Evolutionary conservation across 2,113 vertebrate species (phyloP).

Genomic region (Athene noctua): DNA sequence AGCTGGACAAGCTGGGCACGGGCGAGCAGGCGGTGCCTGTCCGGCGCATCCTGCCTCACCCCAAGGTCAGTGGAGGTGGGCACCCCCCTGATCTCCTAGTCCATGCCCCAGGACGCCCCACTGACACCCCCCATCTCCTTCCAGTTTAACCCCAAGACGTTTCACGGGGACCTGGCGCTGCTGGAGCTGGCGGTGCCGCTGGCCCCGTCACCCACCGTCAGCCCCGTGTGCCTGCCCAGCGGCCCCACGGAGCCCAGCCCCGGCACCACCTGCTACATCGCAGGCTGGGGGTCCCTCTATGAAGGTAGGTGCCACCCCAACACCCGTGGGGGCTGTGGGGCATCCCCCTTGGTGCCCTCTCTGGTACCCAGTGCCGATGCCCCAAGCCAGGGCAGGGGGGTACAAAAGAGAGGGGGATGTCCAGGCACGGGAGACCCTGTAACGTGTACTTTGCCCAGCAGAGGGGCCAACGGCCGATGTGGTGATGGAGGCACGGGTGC

Average conservation of each 20-base stretch:
- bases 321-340: fast-evolving
- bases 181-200: conserved; percentile 85
- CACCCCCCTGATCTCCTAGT: not conserved
- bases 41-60: conserved; percentile 89
- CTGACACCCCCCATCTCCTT: not conserved
- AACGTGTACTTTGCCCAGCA: conserved; percentile 12
- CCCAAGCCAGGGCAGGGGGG: not conserved
- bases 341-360: not conserved
- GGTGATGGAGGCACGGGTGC: conserved; percentile 90
- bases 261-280: conserved; percentile 85
- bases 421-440: fast-evolving
- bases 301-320: conserved; percentile 76
- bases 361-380: not conserved
- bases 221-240: conserved; percentile 87
- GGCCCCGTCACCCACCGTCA: conserved; percentile 63
- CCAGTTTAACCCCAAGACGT: conserved; percentile 93
- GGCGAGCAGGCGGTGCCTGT: conserved; percentile 81
- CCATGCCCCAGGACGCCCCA: fast-evolving
- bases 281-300: conserved; percentile 92
- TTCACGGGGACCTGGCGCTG: conserved; percentile 90
- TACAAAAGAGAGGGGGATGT: not conserved
- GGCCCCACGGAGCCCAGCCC: conserved; percentile 74
- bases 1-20: conserved; percentile 76
- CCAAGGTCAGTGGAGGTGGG: conserved; percentile 78
- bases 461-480: conserved; percentile 86